Conservation (phyloP, 2,113 vertebrate genomes). For the Amphiprion ocellaris region DNA sequence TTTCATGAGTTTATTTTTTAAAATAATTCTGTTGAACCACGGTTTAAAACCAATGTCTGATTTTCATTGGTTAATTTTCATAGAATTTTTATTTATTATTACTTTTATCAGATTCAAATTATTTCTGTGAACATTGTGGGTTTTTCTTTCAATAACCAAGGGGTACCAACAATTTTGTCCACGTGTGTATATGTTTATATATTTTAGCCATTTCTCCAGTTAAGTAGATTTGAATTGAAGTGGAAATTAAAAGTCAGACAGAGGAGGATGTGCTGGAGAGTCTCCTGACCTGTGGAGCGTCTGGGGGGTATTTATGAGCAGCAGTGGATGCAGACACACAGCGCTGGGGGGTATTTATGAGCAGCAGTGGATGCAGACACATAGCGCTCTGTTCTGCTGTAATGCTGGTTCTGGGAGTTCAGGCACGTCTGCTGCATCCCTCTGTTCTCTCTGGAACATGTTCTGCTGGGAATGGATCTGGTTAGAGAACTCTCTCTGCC, state of each 20-base stretch:
- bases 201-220: neutral
- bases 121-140: too few relatives aligned
- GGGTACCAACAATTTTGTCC: too few relatives aligned
- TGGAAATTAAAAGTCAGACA: neutral
- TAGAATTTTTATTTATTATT: too few relatives aligned
- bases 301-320: neutral
- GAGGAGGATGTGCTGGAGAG: too few relatives aligned
- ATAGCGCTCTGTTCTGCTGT: constrained; percentile 15
- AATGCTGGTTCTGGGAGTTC: constrained; percentile 59
- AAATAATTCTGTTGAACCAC: too few relatives aligned
- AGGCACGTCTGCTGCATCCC: constrained; percentile 58
- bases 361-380: constrained; percentile 47
- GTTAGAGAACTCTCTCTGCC: constrained; percentile 52
- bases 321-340: constrained; percentile 47
- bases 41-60: too few relatives aligned
- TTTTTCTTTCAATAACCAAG: too few relatives aligned
- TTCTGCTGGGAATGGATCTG: constrained; percentile 11
- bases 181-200: too few relatives aligned
- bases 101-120: too few relatives aligned
- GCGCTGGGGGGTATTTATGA: too few relatives aligned
- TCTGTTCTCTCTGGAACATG: constrained; percentile 33
- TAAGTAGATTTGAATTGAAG: neutral
- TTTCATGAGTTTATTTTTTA: too few relatives aligned
- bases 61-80: too few relatives aligned
- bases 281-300: constrained; percentile 1